phyloP scores from a whole-genome alignment of 2,888 invertebrate genomes.

The Patella caerulea region DNA sequence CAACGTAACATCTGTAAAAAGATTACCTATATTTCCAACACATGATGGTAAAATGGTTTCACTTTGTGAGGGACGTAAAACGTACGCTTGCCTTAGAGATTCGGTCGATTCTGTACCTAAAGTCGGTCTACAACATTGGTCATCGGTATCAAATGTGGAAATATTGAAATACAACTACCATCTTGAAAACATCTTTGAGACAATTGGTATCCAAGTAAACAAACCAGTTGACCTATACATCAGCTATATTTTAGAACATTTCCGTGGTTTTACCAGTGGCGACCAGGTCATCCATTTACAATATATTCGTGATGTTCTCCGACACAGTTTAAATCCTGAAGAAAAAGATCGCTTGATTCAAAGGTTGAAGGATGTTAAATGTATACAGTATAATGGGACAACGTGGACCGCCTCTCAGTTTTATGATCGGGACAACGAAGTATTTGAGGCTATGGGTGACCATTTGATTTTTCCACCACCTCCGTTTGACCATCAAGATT shows the following conservation, averaged over 20 bases:
- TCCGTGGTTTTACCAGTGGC: slow-evolving; percentile 15
- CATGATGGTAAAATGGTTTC: background rate
- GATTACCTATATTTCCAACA: background rate
- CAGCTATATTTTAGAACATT: slow-evolving; percentile 30
- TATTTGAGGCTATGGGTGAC: slow-evolving; percentile 47
- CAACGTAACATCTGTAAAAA: background rate
- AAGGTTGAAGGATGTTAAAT: slow-evolving; percentile 34
- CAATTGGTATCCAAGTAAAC: slow-evolving; percentile 30
- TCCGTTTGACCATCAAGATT: slow-evolving; percentile 2
- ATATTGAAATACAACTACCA: slow-evolving; percentile 24
- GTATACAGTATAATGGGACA: slow-evolving; percentile 37
- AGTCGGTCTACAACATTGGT: slow-evolving; percentile 26
- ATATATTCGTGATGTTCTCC: slow-evolving; percentile 20
- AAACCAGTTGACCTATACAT: slow-evolving; percentile 29
- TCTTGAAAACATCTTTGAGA: slow-evolving; percentile 30
- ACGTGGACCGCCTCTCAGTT: slow-evolving; percentile 42
- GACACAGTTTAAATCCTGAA: background rate
- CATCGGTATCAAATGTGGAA: background rate
- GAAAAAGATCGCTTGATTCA: slow-evolving; percentile 31
- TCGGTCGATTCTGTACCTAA: background rate
- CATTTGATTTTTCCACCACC: slow-evolving; percentile 41
- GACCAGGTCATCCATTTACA: slow-evolving; percentile 25
- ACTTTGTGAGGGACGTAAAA: background rate
- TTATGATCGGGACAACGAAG: slow-evolving; percentile 42
- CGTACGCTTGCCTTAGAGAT: background rate